These are phyloP conservation scores for Leptosomus discolor DNA, from an alignment of 2,113 vertebrate genomes.

Conservation along the genomic window DNA sequence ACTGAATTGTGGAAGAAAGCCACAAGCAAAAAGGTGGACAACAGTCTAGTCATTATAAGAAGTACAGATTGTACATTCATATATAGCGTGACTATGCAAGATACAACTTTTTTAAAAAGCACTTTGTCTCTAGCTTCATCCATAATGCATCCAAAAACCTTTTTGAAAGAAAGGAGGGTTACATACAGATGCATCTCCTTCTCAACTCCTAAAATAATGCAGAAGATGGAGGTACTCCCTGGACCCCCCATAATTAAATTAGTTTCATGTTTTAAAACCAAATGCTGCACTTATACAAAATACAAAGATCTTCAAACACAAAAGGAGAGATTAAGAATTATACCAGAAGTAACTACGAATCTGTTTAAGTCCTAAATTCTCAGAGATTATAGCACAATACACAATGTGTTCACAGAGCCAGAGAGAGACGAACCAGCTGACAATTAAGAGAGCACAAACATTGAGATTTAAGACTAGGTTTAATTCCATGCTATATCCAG, in stretches of 20 bases:
- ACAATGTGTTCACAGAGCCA: background rate
- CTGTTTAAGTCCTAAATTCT: background rate
- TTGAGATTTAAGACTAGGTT: background rate
- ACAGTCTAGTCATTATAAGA: background rate
- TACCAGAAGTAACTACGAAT: background rate
- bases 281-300: background rate
- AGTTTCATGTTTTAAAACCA: background rate
- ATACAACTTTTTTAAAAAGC: constrained; percentile 25
- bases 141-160: constrained; percentile 37
- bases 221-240: background rate
- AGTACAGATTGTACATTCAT: background rate
- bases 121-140: constrained; percentile 25
- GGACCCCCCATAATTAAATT: background rate
- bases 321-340: background rate
- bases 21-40: background rate
- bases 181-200: background rate
- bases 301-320: background rate
- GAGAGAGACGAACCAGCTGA: background rate
- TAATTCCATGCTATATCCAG: background rate
- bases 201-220: background rate
- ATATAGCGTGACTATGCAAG: background rate
- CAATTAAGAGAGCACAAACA: background rate
- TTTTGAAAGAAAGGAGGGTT: background rate
- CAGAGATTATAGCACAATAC: background rate
- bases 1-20: constrained; percentile 1